These are phyloP conservation scores for Archilochus colubris DNA, from an alignment of 2,113 vertebrate genomes.

Conservation along the genomic window DNA sequence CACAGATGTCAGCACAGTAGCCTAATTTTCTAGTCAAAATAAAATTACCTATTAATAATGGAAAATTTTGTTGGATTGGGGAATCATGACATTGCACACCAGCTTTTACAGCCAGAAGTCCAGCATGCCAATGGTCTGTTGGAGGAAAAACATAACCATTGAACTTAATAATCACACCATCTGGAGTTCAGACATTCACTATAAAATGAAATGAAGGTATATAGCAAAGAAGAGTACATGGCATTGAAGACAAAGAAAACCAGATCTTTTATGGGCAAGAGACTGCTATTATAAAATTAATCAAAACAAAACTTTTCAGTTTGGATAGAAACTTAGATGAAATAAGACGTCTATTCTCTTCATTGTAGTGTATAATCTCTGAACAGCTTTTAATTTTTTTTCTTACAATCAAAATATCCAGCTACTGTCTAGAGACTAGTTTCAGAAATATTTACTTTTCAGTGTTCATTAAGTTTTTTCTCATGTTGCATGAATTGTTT, in stretches of 20 bases:
- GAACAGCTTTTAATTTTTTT: neutral
- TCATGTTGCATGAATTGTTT: neutral
- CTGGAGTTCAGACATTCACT: neutral
- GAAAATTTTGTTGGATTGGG: neutral
- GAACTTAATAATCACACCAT: constrained; percentile 31
- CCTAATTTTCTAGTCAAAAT: neutral
- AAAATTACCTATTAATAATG: neutral
- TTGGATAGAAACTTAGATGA: neutral
- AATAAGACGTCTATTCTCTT: neutral
- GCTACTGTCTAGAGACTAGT: neutral
- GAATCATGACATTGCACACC: neutral
- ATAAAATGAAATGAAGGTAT: neutral
- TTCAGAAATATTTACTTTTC: neutral
- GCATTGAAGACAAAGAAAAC: neutral
- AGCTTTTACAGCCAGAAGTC: neutral
- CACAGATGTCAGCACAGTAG: neutral
- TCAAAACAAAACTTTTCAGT: neutral
- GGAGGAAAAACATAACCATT: neutral
- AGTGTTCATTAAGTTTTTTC: neutral
- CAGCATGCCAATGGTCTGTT: neutral
- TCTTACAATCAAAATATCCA: neutral
- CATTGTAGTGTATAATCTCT: neutral
- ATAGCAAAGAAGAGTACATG: neutral
- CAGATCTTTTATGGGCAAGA: neutral
- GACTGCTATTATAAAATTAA: neutral